phyloP scores from a whole-genome alignment of 2,797 vertebrate genomes.

The Saxicola maurus region DNA sequence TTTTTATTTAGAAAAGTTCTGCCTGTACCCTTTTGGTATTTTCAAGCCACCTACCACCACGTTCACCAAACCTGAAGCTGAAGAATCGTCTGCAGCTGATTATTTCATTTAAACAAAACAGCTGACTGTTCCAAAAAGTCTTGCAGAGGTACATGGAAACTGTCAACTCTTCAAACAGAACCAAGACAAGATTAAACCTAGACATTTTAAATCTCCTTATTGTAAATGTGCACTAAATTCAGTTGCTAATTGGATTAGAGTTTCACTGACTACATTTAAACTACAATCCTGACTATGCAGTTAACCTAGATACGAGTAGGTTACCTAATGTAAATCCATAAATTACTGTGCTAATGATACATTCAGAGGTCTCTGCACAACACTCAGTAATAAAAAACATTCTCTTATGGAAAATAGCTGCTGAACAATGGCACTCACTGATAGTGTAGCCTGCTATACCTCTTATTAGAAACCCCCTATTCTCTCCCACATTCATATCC shows the following conservation, averaged over 20 bases:
- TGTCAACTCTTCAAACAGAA: not conserved
- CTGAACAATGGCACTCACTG: conserved; percentile 30
- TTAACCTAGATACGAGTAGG: not conserved
- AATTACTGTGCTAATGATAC: not conserved
- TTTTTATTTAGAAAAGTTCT: not conserved
- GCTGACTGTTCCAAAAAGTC: not conserved
- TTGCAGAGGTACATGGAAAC: not conserved
- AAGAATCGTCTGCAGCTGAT: not conserved
- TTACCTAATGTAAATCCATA: not conserved
- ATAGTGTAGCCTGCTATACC: not conserved
- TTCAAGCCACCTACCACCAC: not conserved
- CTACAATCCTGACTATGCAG: not conserved
- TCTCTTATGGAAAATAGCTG: not conserved
- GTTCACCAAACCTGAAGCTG: not conserved
- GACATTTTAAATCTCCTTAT: not conserved
- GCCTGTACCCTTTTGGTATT: not conserved
- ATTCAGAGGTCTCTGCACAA: not conserved
- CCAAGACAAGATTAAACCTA: not conserved
- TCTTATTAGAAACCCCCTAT: not conserved
- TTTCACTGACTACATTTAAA: not conserved
- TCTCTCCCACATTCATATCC: not conserved
- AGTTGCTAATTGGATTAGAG: not conserved
- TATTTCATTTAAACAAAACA: not conserved
- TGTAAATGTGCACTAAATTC: not conserved
- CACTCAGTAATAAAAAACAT: not conserved